phyloP scores from a whole-genome alignment of 2,797 vertebrate species.

The Petrocephalus schoutedeni region DNA sequence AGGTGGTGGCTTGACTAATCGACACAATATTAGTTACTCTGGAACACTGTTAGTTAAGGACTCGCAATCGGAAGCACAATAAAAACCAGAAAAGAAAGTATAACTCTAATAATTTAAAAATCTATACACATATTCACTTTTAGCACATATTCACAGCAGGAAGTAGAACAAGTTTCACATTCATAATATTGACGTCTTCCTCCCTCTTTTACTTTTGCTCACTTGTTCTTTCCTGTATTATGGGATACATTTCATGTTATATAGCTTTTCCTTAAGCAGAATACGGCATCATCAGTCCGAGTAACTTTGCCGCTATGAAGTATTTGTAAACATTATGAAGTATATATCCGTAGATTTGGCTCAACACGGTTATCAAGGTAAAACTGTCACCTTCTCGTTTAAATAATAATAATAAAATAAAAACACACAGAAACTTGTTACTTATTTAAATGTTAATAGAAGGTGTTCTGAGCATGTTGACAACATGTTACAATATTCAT shows the following conservation, averaged over 20 bases:
- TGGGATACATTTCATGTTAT: neutral
- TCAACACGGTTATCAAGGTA: slow-evolving; percentile 13
- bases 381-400: slow-evolving; percentile 22
- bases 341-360: neutral
- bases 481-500: slow-evolving; percentile 4
- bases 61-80: neutral
- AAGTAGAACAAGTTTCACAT: slow-evolving; percentile 12
- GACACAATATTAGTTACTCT: neutral
- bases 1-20: neutral
- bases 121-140: neutral
- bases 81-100: neutral
- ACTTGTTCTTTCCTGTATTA: neutral
- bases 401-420: neutral
- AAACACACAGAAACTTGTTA: neutral
- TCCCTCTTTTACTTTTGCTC: neutral
- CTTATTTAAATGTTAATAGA: neutral
- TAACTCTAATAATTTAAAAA: neutral
- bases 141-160: slow-evolving; percentile 42
- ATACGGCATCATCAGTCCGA: neutral
- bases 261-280: neutral
- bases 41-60: neutral
- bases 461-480: neutral
- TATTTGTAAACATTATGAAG: neutral
- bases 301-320: neutral
- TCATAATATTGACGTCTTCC: neutral